Evolutionary conservation across 2,888 invertebrate genomes (phyloP).

Genomic region (Cephus sareptanus): DNA sequence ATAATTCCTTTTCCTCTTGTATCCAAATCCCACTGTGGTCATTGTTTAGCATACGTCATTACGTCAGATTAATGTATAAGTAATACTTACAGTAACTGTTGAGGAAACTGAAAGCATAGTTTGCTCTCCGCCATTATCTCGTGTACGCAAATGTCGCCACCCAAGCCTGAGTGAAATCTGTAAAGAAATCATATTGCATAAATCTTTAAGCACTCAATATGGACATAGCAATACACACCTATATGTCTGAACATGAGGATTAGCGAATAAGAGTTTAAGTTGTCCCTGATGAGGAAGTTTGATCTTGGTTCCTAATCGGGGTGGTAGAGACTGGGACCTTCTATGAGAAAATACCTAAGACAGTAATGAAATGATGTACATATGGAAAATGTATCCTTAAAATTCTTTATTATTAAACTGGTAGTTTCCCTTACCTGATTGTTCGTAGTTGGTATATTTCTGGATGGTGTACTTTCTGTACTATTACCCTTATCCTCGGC

Average conservation of each 20-base stretch:
- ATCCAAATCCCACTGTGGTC: slow-evolving; percentile 84
- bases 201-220: neutral
- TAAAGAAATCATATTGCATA: slow-evolving; percentile 61
- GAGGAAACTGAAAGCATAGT: slow-evolving; percentile 85
- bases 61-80: neutral
- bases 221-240: slow-evolving; percentile 38
- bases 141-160: slow-evolving; percentile 92
- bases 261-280: slow-evolving; percentile 78
- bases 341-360: slow-evolving; percentile 72
- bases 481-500: slow-evolving; percentile 78
- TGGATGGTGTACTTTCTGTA: slow-evolving; percentile 77
- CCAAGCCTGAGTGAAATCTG: slow-evolving; percentile 90
- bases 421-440: slow-evolving; percentile 39
- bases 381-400: slow-evolving; percentile 44
- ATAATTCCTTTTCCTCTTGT: slow-evolving; percentile 87
- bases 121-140: slow-evolving; percentile 94
- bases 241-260: slow-evolving; percentile 73
- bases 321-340: slow-evolving; percentile 87
- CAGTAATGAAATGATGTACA: slow-evolving; percentile 43
- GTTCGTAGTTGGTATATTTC: slow-evolving; percentile 66
- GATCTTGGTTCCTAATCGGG: slow-evolving; percentile 82
- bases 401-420: neutral
- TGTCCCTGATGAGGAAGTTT: slow-evolving; percentile 85
- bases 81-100: slow-evolving; percentile 83
- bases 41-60: slow-evolving; percentile 11